Base-by-base conservation (phyloP, 2,888 invertebrate genomes). In the Erebia aethiops region DNA sequence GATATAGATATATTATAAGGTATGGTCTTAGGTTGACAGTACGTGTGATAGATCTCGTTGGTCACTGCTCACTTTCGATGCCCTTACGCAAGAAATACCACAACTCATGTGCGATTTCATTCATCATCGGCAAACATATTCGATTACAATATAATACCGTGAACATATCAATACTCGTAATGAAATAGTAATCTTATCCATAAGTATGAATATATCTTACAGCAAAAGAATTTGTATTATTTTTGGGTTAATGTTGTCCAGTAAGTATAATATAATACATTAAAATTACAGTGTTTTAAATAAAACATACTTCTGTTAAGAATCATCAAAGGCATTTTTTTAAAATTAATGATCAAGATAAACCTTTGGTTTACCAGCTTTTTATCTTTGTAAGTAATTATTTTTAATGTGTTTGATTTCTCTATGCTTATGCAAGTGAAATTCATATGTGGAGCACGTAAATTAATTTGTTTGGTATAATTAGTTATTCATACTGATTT, bases 41-140 rank as follows among this genome's bases (percentile, higher is more conserved):
- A 85, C 83, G 51, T n/a, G 26, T 14, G 57, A 68, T 60, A 74
- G 72, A 75, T 80, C 78, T 80, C 77, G 76, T 73, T 75, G 82
- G 82, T 82, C 87, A 90, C 89, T 90, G 82, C 82, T 82, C 87
- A 90, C 89, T 90, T 90, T 90, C 90, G 88, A 87, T 88, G 78
- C 76, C 78, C 67, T 78, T 81, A 76, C 76, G 75, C 75, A 79
- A 79, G 51, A 51, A 35, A 64, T 35, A 58, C 51, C 68, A 70
- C 52, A 57, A 49, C 43, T 71, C 69, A 65, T 54, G 69, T 70
- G 61, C 71, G 67, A 75, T 71, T 71, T 62, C 70, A 72, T 74
- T 72, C 70, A 74, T 64, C 58, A 65, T 21, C 26, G n/a, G 26
- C n/a, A n/a, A 52, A 26, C 35, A 52, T 46, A 18, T 2, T 61